These are phyloP conservation scores for Nebria brevicollis DNA, from an alignment of 2,888 invertebrate genomes.

Conservation along the genomic window DNA sequence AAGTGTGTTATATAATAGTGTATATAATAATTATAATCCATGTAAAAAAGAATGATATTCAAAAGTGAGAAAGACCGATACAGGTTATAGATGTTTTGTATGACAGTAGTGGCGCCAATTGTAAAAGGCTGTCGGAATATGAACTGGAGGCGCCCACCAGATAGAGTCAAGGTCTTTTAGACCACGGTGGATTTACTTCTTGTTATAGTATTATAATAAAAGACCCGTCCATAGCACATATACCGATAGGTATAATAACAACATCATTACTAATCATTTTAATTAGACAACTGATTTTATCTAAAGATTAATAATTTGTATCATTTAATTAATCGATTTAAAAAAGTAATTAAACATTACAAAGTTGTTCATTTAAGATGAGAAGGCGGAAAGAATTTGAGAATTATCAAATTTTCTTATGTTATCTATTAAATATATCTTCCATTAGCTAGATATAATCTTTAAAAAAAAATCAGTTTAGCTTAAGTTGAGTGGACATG, in stretches of 20 bases:
- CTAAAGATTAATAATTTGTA: neutral
- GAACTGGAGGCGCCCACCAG: neutral
- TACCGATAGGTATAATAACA: neutral
- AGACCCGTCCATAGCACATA: neutral
- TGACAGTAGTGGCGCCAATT: neutral
- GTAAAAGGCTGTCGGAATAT: neutral
- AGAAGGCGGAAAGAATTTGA: neutral
- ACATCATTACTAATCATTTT: neutral
- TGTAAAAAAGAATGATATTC: neutral
- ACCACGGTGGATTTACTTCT: neutral
- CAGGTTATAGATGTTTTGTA: neutral
- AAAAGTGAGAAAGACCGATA: neutral
- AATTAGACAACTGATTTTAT: neutral
- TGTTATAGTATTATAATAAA: neutral
- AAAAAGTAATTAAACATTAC: neutral
- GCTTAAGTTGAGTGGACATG: no score
- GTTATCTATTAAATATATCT: no score
- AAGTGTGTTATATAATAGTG: neutral
- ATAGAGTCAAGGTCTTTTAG: neutral
- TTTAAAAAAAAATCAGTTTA: no score
- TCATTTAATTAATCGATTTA: neutral
- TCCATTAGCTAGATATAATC: no score
- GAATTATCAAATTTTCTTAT: neutral
- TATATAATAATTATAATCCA: neutral
- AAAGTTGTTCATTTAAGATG: neutral